Percentiles rank a stretch among this genome's conserved stretches.
Evolutionary conservation across 53 echinoderm and acorn worm genomes (phyloP).

Genomic region (Apostichopus leukothele): DNA sequence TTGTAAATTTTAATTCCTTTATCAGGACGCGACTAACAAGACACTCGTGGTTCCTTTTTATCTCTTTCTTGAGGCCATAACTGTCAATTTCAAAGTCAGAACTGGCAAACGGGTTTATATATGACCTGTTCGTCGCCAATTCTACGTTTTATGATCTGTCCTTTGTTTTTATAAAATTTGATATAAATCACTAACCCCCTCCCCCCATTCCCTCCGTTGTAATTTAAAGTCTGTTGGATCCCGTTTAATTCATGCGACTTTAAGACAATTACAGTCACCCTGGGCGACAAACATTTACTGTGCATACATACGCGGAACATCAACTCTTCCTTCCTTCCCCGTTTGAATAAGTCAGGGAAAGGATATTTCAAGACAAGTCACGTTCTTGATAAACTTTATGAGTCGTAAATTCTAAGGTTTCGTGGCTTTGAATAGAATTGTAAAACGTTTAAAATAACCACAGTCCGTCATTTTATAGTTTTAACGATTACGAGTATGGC

Average conservation of each 20-base stretch:
- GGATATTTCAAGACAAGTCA: constrained; percentile 24
- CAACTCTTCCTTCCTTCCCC: neutral
- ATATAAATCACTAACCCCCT: constrained; percentile 14
- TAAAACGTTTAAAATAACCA: constrained; percentile 26
- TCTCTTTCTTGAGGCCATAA: constrained; percentile 10
- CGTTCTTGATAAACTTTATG: constrained; percentile 43
- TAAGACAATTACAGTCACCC: constrained; percentile 44
- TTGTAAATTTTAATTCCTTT: constrained; percentile 43
- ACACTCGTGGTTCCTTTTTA: constrained; percentile 4
- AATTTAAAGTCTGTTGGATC: constrained; percentile 14
- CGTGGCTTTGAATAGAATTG: constrained; percentile 6
- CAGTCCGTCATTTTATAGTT: constrained; percentile 27
- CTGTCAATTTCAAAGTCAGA: constrained; percentile 28
- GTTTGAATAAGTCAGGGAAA: neutral
- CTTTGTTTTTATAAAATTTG: constrained; percentile 40
- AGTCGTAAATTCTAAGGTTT: constrained; percentile 16
- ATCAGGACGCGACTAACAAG: constrained; percentile 41
- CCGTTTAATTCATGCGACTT: constrained; percentile 15
- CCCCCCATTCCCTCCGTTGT: neutral
- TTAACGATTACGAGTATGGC: neutral
- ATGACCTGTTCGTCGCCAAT: constrained; percentile 37
- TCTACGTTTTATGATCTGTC: constrained; percentile 40
- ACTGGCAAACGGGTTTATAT: constrained; percentile 34
- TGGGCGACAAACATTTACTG: constrained; percentile 50
- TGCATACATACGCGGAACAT: constrained; percentile 28